Evolutionary conservation across 2,888 invertebrate genomes (phyloP), one percentile per base, ranked within the genome.

Genomic region (Himalopsyche japonica): DNA sequence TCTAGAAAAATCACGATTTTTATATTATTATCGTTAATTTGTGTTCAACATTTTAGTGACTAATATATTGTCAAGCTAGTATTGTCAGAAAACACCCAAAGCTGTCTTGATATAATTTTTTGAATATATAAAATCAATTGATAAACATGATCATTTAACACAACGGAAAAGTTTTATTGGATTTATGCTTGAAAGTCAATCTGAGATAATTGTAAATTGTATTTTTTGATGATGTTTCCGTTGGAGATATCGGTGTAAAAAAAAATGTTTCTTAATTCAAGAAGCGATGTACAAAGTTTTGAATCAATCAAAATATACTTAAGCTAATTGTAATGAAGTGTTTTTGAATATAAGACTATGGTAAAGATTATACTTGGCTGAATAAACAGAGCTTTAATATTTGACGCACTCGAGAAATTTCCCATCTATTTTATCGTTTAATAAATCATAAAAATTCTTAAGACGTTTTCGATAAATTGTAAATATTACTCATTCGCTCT

Each of bases 301-400:
- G 57, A 80, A 34, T 80, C 47, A 80, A 48, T 80, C 32, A 80
- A 57, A 70, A 80, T 57, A 32, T 57, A 43, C 32, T 49, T 57
- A 80, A 57, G 47, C 32, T 80, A 80, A 80, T 80, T 18, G 20
- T 80, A 83, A 82, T 77, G 77, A 77, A 70, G 77, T 77, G 43
- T 77, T 77, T 37, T 37, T 20, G 77, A 37, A 30, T 12, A 10
- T 57, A 57, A 57, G 57, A 57, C 57, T 57, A 57, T 20, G 24
- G 12, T 70, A 70, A 27, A 30, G 27, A 27, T 27, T 80, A 32
- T 32, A 81, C 57, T 57, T 24, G 70, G 70, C 70, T 70, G 81
- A 64, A 70, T 37, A 81, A 81, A 81, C 64, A 64, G 81, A 81
- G 81, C 81, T 81, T 81, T 81, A 81, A 81, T 81, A 37, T 64